Evolutionary conservation across 2,113 vertebrate genomes (phyloP).

Genomic region (Myrmophylax atrothorax): DNA sequence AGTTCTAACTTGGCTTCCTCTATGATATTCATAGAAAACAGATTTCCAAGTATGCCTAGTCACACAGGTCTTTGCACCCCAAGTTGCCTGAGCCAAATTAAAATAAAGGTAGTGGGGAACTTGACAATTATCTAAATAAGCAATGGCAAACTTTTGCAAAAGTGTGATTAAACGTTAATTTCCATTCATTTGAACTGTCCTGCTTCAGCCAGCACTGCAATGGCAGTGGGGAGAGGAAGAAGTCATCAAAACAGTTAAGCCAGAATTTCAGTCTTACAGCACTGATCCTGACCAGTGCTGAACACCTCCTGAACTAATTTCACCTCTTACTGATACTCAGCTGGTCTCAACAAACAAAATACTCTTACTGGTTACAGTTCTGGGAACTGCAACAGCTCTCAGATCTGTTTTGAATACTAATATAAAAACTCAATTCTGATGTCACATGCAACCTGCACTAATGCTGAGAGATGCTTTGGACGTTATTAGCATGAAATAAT

Average conservation of each 20-base stretch:
- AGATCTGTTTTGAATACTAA: background rate
- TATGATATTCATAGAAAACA: background rate
- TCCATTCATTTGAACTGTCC: background rate
- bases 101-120: background rate
- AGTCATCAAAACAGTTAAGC: background rate
- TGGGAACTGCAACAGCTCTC: background rate
- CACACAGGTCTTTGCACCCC: background rate
- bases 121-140: background rate
- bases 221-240: background rate
- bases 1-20: background rate
- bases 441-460: background rate
- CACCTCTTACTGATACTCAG: background rate
- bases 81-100: background rate
- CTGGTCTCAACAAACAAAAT: background rate
- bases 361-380: background rate
- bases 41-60: background rate
- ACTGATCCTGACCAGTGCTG: background rate
- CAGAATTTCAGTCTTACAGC: background rate
- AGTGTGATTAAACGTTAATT: background rate
- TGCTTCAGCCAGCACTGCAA: background rate
- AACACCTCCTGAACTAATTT: background rate
- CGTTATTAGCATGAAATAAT: background rate
- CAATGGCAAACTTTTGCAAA: background rate
- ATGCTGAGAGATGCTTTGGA: background rate
- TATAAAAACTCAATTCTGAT: background rate